phyloP scores from a whole-genome alignment of 37 sponge, comb jelly and placozoan genomes.

The Amphimedon queenslandica region DNA sequence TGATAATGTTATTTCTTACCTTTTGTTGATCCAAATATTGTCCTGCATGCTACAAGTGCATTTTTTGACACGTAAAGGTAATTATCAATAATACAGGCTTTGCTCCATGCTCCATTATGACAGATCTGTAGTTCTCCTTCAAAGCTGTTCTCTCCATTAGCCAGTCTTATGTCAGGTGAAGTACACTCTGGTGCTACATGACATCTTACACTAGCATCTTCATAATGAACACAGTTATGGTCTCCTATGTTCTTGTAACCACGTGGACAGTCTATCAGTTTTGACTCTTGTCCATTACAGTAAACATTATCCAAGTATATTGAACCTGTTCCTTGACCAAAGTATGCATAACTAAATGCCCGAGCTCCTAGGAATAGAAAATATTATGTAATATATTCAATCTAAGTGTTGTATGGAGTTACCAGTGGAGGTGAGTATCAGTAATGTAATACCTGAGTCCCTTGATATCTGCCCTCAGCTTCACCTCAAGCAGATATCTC shows the following conservation, averaged over 20 bases:
- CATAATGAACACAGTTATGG: slow-evolving; percentile 24
- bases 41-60: background rate
- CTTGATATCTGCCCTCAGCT: no score
- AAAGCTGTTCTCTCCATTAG: slow-evolving; percentile 5
- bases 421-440: no score
- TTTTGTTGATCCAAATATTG: no score
- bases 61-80: background rate
- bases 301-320: slow-evolving; percentile 5
- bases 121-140: slow-evolving; percentile 11
- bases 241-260: no score
- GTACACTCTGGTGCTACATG: background rate
- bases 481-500: no score
- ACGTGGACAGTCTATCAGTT: slow-evolving; percentile 4
- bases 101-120: slow-evolving; percentile 11
- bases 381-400: no score
- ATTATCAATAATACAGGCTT: slow-evolving; percentile 30
- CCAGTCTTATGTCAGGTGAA: background rate
- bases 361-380: no score
- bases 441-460: no score
- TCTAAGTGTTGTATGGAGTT: no score
- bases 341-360: background rate
- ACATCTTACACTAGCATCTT: slow-evolving; percentile 37
- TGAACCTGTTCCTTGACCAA: slow-evolving; percentile 13
- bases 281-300: background rate
- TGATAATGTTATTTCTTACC: no score